phyloP scores from a whole-genome alignment of 64 coral and sea anemone genomes.

The Exaiptasia diaphana region DNA sequence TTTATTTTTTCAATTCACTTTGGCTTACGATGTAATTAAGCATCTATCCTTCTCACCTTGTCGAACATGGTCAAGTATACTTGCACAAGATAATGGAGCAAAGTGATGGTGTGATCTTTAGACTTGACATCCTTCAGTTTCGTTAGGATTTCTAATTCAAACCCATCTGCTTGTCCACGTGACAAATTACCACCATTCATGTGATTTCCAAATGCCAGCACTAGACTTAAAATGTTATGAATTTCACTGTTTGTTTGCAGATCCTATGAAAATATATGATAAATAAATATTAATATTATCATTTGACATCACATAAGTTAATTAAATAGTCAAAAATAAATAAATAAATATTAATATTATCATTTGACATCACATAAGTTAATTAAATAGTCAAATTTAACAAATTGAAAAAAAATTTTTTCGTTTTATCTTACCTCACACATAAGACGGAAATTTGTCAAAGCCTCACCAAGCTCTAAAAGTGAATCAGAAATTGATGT shows the following conservation, averaged over 20 bases:
- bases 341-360: too few species aligned
- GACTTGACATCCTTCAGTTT: slow-evolving; percentile 92
- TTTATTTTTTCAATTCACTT: too few species aligned
- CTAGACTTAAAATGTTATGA: slow-evolving; percentile 43
- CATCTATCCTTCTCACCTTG: too few species aligned
- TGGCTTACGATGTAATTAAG: too few species aligned
- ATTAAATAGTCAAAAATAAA: too few species aligned
- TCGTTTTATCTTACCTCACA: slow-evolving; percentile 71
- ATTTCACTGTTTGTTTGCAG: slow-evolving; percentile 65
- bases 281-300: too few species aligned
- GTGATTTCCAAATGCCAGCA: slow-evolving; percentile 87
- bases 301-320: too few species aligned
- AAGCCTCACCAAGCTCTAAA: slow-evolving; percentile 73
- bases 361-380: too few species aligned
- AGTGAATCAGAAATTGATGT: slow-evolving; percentile 65
- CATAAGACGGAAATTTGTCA: slow-evolving; percentile 83
- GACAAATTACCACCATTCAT: slow-evolving; percentile 86
- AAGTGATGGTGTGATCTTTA: slow-evolving; percentile 69
- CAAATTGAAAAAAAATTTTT: too few species aligned
- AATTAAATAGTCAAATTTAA: too few species aligned
- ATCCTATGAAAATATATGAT: too few species aligned
- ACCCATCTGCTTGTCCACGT: slow-evolving; percentile 88
- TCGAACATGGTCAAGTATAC: slow-evolving; percentile 70
- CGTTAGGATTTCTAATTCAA: slow-evolving; percentile 78
- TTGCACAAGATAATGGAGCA: slow-evolving; percentile 78